These are phyloP conservation scores for Crematogaster levior DNA, from an alignment of 2,888 invertebrate species.

Conservation along the genomic window DNA sequence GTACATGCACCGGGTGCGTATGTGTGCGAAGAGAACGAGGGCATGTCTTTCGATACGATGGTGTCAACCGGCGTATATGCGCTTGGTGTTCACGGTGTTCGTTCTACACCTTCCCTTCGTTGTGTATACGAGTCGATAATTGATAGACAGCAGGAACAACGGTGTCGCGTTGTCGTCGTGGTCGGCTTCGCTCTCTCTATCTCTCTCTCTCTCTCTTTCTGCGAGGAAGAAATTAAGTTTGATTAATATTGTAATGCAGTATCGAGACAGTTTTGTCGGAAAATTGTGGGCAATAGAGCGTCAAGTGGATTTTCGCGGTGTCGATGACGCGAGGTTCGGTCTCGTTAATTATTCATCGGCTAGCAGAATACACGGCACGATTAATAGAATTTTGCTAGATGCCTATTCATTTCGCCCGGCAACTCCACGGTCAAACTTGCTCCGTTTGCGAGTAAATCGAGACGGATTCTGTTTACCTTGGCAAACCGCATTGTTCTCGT, in stretches of 20 bases:
- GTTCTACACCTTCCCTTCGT: conserved; percentile 14
- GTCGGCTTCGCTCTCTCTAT: background rate
- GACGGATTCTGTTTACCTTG: conserved; percentile 43
- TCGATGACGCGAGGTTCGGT: background rate
- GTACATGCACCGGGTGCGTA: background rate
- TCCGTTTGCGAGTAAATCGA: conserved; percentile 34
- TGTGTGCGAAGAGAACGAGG: conserved; percentile 20
- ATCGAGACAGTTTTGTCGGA: conserved; percentile 7
- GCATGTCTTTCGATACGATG: conserved; percentile 36
- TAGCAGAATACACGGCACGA: background rate
- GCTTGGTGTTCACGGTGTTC: background rate
- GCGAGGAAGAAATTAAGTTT: conserved; percentile 21
- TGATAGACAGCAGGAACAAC: conserved; percentile 44
- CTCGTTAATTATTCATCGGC: conserved; percentile 23
- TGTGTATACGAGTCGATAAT: conserved; percentile 43
- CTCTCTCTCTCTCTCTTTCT: background rate
- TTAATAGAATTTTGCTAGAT: conserved; percentile 26
- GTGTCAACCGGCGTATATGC: background rate
- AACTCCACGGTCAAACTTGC: conserved; percentile 12
- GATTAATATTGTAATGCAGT: conserved; percentile 32
- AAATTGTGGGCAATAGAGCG: conserved; percentile 2
- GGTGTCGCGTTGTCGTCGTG: conserved; percentile 16
- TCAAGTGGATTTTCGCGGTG: conserved; percentile 19
- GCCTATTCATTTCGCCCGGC: conserved; percentile 43
- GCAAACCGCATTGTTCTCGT: conserved; percentile 29